Evolutionary conservation across 1,140 invertebrate genomes (phyloP), one percentile per base, ranked within the genome.

Genomic region (Drosophila bifasciata): DNA sequence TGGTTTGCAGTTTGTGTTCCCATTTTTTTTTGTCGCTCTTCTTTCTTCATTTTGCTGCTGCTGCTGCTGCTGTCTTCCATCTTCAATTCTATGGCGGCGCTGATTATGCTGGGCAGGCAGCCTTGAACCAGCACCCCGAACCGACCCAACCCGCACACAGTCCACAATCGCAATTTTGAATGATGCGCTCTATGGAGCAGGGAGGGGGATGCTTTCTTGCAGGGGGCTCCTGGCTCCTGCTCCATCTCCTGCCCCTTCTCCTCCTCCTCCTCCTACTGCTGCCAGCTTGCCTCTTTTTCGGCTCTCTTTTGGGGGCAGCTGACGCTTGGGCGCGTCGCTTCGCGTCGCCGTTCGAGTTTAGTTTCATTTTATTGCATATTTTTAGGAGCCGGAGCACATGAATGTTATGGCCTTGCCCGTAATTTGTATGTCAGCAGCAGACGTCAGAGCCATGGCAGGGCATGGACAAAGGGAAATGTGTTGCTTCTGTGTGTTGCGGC

Each of bases 351-450:
- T 4, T 4, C 46, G 62, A 68, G 57, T 79, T 73, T 73, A 73
- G 71, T 75, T 75, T 75, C 72, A 67, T 76, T 80, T 85, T 85
- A 85, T 85, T 85, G 80, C 80, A 85, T 85, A 85, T 86, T 85
- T 85, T 62, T 73, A 64, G 72, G 61, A 64, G 74, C 63, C 58
- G 72, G n/a, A n/a, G 80, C 79, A 76, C 81, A 84, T 79, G 72
- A 84, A 79, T 63, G 76, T 79, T 73, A 77, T 79, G 60, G 80
- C 63, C 67, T 66, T 86, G 72, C 57, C 66, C 73, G 66, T 85
- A 85, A 85, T 85, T 85, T 85, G 80, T 86, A 63, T 85, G 80
- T 85, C 80, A 84, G 80, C 46, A 51, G 55, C 73, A 71, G 68
- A n/a, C n/a, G n/a, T n/a, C n/a, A n/a, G n/a, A n/a, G n/a, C n/a